Evolutionary conservation across 1,140 invertebrate genomes (phyloP).

Genomic region (Zaprionus capensis): DNA sequence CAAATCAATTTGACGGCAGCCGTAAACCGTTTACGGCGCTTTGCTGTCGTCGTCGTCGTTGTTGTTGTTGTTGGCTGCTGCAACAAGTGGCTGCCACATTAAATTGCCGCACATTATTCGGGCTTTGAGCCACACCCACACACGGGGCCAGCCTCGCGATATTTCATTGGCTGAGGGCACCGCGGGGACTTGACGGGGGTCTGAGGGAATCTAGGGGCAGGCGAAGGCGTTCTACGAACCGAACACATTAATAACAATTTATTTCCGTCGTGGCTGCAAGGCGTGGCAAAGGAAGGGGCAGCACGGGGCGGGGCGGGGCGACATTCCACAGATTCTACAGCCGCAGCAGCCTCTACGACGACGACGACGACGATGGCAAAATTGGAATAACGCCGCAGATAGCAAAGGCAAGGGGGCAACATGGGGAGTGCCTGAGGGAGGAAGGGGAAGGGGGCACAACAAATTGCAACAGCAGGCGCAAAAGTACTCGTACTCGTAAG

Average conservation of each 20-base stretch:
- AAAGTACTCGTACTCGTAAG: constrained; percentile 48
- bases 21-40: constrained; percentile 67
- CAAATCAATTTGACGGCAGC: constrained; percentile 69
- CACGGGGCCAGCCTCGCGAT: constrained; percentile 55
- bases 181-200: background rate
- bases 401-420: constrained; percentile 20
- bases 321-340: constrained; percentile 51
- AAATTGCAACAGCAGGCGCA: constrained; percentile 63
- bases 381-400: constrained; percentile 14
- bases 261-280: constrained; percentile 63
- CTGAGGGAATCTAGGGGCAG: constrained; percentile 8
- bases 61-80: constrained; percentile 10
- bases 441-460: constrained; percentile 22
- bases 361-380: constrained; percentile 6
- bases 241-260: constrained; percentile 80
- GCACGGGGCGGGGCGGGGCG: background rate
- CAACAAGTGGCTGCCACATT: constrained; percentile 75
- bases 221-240: constrained; percentile 43
- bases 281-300: background rate
- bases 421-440: background rate
- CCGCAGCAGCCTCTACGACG: constrained; percentile 15
- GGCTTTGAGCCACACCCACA: constrained; percentile 22
- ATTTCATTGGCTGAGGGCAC: constrained; percentile 62
- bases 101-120: constrained; percentile 64
- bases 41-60: background rate